Evolutionary conservation across 1,140 invertebrate genomes (phyloP).

Genomic region (Doryteuthis pealeii): DNA sequence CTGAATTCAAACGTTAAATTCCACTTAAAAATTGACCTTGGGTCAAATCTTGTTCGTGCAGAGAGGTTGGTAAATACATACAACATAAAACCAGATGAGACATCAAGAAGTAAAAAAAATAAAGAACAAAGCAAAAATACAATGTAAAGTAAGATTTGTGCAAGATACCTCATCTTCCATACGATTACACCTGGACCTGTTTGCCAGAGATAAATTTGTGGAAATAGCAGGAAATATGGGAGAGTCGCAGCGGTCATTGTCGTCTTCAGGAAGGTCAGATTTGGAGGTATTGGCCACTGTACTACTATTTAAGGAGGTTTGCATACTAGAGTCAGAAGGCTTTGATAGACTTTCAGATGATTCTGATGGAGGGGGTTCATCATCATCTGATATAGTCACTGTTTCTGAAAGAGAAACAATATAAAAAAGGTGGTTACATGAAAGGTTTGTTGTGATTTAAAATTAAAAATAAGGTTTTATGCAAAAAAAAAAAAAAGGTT

Average conservation of each 20-base stretch:
- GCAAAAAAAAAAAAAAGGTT: too few relatives aligned
- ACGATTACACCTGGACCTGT: not conserved
- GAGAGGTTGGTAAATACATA: too few relatives aligned
- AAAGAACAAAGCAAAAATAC: too few relatives aligned
- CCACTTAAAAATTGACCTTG: too few relatives aligned
- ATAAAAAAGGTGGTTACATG: not conserved
- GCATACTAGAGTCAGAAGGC: not conserved
- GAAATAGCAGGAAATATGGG: slow-evolving; percentile 7
- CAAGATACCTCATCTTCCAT: slow-evolving; percentile 7
- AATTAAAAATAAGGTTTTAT: too few relatives aligned
- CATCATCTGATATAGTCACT: slow-evolving; percentile 12
- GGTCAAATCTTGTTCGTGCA: too few relatives aligned
- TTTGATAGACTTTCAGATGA: not conserved
- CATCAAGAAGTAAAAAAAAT: too few relatives aligned
- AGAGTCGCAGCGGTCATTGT: not conserved
- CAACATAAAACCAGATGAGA: too few relatives aligned
- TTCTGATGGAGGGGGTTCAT: not conserved
- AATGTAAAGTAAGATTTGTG: too few relatives aligned
- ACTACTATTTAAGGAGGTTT: not conserved
- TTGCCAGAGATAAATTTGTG: not conserved
- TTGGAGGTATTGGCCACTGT: not conserved
- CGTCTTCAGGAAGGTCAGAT: not conserved
- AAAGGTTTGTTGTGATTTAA: too few relatives aligned
- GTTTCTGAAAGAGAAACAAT: slow-evolving; percentile 11
- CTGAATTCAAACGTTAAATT: too few relatives aligned